These are phyloP conservation scores for Drosophila helvetica DNA, from an alignment of 2,888 invertebrate species.

Conservation along the genomic window DNA sequence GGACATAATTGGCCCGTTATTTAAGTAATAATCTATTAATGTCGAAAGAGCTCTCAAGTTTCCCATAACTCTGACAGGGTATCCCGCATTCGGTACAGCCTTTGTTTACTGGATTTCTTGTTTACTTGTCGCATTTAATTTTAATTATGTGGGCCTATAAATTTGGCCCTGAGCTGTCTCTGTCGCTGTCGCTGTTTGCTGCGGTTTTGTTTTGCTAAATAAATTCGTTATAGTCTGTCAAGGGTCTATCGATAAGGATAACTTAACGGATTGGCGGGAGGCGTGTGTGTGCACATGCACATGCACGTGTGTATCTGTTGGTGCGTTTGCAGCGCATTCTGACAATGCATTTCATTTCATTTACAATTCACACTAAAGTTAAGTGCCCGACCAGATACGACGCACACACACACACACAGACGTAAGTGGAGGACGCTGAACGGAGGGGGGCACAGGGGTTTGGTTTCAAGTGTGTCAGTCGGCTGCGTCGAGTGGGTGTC, in stretches of 20 bases:
- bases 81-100: not conserved
- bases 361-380: slow-evolving; percentile 56
- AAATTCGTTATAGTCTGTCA: slow-evolving; percentile 41
- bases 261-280: slow-evolving; percentile 8
- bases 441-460: slow-evolving; percentile 38
- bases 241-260: slow-evolving; percentile 60
- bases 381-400: slow-evolving; percentile 62
- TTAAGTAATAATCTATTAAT: too few relatives aligned
- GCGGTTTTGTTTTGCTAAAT: slow-evolving; percentile 49
- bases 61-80: not conserved
- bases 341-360: slow-evolving; percentile 44
- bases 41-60: too few relatives aligned
- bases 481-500: slow-evolving; percentile 32
- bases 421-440: not conserved
- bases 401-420: too few relatives aligned
- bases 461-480: slow-evolving; percentile 58
- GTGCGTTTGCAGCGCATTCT: slow-evolving; percentile 1
- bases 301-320: not conserved
- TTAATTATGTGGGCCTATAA: slow-evolving; percentile 16
- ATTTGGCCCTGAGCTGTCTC: slow-evolving; percentile 14
- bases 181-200: slow-evolving; percentile 15
- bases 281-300: too few relatives aligned
- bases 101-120: not conserved
- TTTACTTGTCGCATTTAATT: slow-evolving; percentile 26
- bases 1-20: too few relatives aligned